A percentile compares a stretch with the other conserved stretches of the same genome.
These are phyloP conservation scores for Ifrita kowaldi DNA, from an alignment of 2,113 vertebrate species.

Conservation along the genomic window DNA sequence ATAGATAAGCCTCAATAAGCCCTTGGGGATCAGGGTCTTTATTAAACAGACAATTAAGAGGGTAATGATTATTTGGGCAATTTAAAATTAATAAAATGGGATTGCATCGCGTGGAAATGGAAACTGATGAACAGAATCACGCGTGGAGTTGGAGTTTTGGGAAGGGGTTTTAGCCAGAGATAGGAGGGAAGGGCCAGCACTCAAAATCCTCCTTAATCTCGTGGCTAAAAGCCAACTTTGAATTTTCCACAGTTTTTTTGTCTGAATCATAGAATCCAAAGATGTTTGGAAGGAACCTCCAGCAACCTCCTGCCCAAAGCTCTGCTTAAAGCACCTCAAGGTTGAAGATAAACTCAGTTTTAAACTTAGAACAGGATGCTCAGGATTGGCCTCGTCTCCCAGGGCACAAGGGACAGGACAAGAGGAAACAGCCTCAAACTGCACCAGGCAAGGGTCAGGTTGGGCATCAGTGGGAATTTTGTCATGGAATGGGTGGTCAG, in stretches of 20 bases:
- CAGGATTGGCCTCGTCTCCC: not conserved
- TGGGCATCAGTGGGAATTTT: not conserved
- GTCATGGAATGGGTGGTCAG: not conserved
- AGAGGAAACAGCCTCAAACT: fast-evolving
- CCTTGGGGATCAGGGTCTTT: constrained; percentile 43
- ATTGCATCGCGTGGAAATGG: not conserved
- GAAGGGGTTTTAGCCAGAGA: not conserved
- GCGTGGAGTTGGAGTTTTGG: not conserved
- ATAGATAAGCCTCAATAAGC: constrained; percentile 59
- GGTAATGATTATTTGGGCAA: constrained; percentile 27
- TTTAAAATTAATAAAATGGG: constrained; percentile 44
- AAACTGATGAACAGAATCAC: not conserved
- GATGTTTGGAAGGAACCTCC: not conserved
- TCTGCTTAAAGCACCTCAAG: not conserved
- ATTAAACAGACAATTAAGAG: constrained; percentile 49
- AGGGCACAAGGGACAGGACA: not conserved
- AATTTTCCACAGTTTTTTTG: not conserved
- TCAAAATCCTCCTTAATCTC: not conserved
- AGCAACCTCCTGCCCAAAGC: not conserved
- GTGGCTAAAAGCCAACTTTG: not conserved
- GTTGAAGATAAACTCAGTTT: not conserved
- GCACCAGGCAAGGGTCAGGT: not conserved
- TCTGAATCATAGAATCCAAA: not conserved
- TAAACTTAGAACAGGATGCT: not conserved
- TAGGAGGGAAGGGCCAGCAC: not conserved